Evolutionary conservation across 1,140 invertebrate species (phyloP).

Genomic region (Oryzaephilus surinamensis): DNA sequence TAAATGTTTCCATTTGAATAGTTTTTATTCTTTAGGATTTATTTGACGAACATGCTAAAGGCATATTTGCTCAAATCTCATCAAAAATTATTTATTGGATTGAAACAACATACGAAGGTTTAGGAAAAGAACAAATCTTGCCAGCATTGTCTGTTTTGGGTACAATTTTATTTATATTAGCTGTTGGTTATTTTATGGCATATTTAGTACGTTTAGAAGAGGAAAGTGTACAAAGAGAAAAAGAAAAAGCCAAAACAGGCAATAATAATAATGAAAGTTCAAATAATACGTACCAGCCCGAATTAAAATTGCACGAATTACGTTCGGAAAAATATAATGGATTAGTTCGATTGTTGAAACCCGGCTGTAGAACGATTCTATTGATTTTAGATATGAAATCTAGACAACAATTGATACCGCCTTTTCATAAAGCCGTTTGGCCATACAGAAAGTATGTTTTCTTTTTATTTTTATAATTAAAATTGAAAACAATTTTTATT

Average conservation of each 20-base stretch:
- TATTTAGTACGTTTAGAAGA: slow-evolving; percentile 80
- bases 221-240: slow-evolving; percentile 57
- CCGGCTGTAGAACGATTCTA: slow-evolving; percentile 88
- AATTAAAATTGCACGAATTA: slow-evolving; percentile 81
- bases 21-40: slow-evolving; percentile 45
- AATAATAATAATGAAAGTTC: slow-evolving; percentile 39
- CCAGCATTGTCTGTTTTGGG: slow-evolving; percentile 71
- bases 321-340: slow-evolving; percentile 92
- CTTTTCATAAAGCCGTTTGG: slow-evolving; percentile 89
- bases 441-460: slow-evolving; percentile 78
- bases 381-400: slow-evolving; percentile 82
- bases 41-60: slow-evolving; percentile 62
- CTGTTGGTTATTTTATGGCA: slow-evolving; percentile 77
- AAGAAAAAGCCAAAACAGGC: slow-evolving; percentile 35
- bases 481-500: slow-evolving; percentile 2
- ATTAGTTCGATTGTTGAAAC: slow-evolving; percentile 83
- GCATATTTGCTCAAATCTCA: slow-evolving; percentile 60
- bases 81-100: slow-evolving; percentile 55
- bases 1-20: neutral
- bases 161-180: slow-evolving; percentile 69
- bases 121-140: slow-evolving; percentile 72
- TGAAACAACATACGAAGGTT: slow-evolving; percentile 61
- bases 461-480: neutral
- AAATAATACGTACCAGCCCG: slow-evolving; percentile 40
- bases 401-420: slow-evolving; percentile 72